These are phyloP conservation scores for Bradypodion ventrale DNA, from an alignment of 2,797 vertebrate species.

Conservation along the genomic window DNA sequence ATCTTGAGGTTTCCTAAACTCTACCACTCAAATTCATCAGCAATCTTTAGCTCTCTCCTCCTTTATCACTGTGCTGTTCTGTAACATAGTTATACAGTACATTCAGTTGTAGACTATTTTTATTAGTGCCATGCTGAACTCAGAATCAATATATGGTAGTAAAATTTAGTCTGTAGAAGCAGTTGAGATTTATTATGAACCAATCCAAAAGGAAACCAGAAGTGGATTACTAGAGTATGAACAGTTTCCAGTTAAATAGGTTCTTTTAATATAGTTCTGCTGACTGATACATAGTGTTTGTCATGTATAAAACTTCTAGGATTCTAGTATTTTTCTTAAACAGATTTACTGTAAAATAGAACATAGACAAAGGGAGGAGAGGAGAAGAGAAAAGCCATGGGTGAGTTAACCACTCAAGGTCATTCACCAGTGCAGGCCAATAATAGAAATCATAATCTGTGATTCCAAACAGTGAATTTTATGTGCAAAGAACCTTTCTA, in stretches of 20 bases:
- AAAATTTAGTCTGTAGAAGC: not conserved
- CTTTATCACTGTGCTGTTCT: not conserved
- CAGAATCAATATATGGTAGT: not conserved
- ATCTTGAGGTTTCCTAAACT: not conserved
- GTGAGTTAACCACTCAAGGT: conserved; percentile 11
- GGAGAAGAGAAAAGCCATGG: not conserved
- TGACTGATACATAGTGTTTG: not conserved
- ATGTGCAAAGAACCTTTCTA: not conserved
- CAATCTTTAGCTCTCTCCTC: no score
- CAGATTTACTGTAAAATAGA: conserved; percentile 11
- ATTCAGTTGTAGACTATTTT: not conserved
- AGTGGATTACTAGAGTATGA: not conserved
- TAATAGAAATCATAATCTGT: conserved; percentile 1
- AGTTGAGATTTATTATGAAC: not conserved
- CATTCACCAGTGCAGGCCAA: not conserved
- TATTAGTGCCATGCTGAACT: not conserved
- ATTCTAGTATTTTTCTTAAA: conserved; percentile 3
- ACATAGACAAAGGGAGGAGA: not conserved
- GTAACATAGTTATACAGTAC: not conserved
- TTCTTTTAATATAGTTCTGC: not conserved
- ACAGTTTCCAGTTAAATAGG: not conserved
- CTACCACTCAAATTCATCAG: not conserved
- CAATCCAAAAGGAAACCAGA: not conserved
- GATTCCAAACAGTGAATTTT: not conserved
- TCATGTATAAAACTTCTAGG: not conserved